Conservation (phyloP, 2,888 invertebrate species). For the Caenorhabditis zanzibari region DNA sequence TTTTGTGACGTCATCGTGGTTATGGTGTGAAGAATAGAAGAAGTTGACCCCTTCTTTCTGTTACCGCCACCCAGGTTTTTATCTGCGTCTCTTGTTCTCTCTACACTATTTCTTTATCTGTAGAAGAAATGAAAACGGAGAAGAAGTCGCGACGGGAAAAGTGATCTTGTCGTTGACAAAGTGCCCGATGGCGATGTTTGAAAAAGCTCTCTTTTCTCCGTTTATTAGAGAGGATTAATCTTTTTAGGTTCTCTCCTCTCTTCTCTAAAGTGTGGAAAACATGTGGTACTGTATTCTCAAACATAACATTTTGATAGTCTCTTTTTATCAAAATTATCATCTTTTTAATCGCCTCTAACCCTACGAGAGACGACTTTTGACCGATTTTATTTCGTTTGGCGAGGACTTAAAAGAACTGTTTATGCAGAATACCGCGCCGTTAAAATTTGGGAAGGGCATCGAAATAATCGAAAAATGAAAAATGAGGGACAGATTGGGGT, state of each 20-base stretch:
- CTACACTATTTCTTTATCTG: conserved; percentile 45
- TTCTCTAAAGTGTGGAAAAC: conserved; percentile 26
- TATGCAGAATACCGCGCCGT: conserved; percentile 8
- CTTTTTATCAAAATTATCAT: conserved; percentile 15
- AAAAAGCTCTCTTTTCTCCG: conserved; percentile 14
- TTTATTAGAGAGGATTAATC: conserved; percentile 7
- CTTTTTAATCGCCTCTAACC: conserved; percentile 1
- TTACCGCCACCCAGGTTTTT: conserved; percentile 31
- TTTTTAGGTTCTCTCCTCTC: background rate
- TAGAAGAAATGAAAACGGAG: conserved; percentile 24
- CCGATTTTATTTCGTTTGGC: conserved; percentile 40
- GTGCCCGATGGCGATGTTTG: conserved; percentile 37
- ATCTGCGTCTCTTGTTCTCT: conserved; percentile 16
- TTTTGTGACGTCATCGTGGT: conserved; percentile 39
- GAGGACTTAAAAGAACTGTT: conserved; percentile 35
- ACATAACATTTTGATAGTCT: conserved; percentile 1
- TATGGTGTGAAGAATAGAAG: conserved; percentile 2
- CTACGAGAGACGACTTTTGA: conserved; percentile 22
- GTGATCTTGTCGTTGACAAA: conserved; percentile 55
- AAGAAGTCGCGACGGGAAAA: conserved; percentile 40
- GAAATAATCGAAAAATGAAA: conserved; percentile 1
- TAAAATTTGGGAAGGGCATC: conserved; percentile 11
- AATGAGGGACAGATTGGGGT: background rate
- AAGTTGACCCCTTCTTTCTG: conserved; percentile 11
- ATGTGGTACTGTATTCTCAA: conserved; percentile 35